Conservation (phyloP, 1,140 invertebrate genomes). For the Pantala flavescens region DNA sequence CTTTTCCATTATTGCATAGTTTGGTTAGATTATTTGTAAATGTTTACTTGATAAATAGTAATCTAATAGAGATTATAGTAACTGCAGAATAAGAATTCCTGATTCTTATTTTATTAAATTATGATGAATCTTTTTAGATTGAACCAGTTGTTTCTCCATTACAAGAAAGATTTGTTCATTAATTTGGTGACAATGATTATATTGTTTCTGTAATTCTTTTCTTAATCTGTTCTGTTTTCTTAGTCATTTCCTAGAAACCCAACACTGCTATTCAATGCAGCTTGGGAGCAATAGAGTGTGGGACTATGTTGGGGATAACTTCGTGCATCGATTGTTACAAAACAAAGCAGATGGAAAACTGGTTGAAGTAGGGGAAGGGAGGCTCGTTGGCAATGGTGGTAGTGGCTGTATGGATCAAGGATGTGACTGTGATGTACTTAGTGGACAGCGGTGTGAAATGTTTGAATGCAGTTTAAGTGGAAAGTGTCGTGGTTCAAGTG, state of each 20-base stretch:
- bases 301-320: slow-evolving; percentile 97
- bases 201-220: background rate
- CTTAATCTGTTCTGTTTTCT: slow-evolving; percentile 17
- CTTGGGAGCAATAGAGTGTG: slow-evolving; percentile 92
- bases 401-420: background rate
- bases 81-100: too few relatives aligned
- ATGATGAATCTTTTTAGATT: too few relatives aligned
- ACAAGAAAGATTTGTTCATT: too few relatives aligned
- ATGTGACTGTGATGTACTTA: background rate
- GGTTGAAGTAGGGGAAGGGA: slow-evolving; percentile 52
- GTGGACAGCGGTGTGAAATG: background rate
- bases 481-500: background rate
- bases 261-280: slow-evolving; percentile 95
- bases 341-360: slow-evolving; percentile 97
- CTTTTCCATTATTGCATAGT: too few relatives aligned
- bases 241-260: slow-evolving; percentile 86
- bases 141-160: too few relatives aligned
- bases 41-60: too few relatives aligned
- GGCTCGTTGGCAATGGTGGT: background rate
- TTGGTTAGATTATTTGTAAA: too few relatives aligned
- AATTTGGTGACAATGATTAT: too few relatives aligned
- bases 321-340: slow-evolving; percentile 91
- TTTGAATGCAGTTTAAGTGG: background rate
- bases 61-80: too few relatives aligned
- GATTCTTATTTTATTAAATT: too few relatives aligned